These are phyloP conservation scores for Dipodomys stephensi DNA, from an alignment of 2,113 vertebrate species.

Conservation along the genomic window DNA sequence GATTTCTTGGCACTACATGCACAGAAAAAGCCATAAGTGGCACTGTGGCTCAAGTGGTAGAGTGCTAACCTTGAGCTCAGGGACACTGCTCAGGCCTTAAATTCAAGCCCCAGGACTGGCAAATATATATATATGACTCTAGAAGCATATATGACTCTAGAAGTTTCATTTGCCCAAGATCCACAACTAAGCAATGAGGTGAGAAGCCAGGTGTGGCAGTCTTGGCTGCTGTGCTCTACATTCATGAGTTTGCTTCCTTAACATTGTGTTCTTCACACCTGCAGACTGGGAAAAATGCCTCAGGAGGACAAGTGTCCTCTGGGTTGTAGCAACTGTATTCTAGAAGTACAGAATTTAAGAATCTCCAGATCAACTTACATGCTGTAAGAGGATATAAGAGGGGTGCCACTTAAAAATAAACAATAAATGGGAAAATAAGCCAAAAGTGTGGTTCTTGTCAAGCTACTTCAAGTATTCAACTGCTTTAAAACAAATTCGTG, in stretches of 20 bases:
- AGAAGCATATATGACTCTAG: background rate
- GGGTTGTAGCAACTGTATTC: conserved; percentile 19
- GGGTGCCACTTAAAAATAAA: background rate
- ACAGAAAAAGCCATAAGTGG: too few relatives aligned
- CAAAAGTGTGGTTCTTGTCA: background rate
- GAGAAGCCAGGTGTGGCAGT: background rate
- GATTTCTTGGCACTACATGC: too few relatives aligned
- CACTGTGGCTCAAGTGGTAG: too few relatives aligned
- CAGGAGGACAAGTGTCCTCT: background rate
- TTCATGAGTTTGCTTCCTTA: background rate
- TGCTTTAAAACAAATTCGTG: conserved; percentile 25
- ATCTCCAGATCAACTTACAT: background rate
- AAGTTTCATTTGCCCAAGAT: conserved; percentile 17
- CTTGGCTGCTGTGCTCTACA: background rate
- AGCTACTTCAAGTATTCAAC: background rate
- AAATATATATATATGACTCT: too few relatives aligned
- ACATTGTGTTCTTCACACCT: background rate
- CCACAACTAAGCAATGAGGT: background rate
- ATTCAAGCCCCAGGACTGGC: too few relatives aligned
- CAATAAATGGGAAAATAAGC: conserved; percentile 9
- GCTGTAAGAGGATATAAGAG: background rate
- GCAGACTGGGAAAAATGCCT: background rate
- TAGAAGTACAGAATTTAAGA: conserved; percentile 18
- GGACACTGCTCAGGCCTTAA: too few relatives aligned
- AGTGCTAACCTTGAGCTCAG: too few relatives aligned